Percentiles rank a stretch among this genome's conserved stretches.
Evolutionary conservation across 2,888 invertebrate genomes (phyloP).

Genomic region (Drosophila melanosoma): DNA sequence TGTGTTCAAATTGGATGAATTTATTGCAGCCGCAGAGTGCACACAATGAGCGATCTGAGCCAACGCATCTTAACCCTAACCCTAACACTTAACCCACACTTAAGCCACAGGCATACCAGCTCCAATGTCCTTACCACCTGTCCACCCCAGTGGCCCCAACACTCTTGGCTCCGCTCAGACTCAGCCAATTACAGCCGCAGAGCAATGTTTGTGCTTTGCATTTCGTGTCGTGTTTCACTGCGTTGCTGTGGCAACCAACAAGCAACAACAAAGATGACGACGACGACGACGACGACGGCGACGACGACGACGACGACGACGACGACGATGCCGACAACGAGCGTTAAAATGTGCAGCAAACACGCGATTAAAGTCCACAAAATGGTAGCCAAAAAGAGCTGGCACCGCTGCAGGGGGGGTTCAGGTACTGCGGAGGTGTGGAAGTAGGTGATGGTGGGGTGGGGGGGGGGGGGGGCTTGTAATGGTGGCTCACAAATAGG

Average conservation of each 20-base stretch:
- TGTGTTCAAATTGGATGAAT: constrained; percentile 5
- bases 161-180: constrained; percentile 5
- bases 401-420: neutral
- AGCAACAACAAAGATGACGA: constrained; percentile 8
- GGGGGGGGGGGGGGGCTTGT: neutral
- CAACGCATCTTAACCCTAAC: constrained; percentile 28
- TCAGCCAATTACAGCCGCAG: constrained; percentile 35
- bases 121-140: neutral
- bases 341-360: constrained; percentile 76
- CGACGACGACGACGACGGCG: constrained; percentile 7
- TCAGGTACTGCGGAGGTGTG: neutral
- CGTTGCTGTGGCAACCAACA: constrained; percentile 69
- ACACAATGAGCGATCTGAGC: constrained; percentile 29
- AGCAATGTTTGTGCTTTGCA: constrained; percentile 43
- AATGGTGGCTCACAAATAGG: constrained; percentile 55
- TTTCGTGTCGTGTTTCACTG: constrained; percentile 54
- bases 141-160: neutral
- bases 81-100: constrained; percentile 5
- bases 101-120: neutral
- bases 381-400: constrained; percentile 21
- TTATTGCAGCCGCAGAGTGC: constrained; percentile 33
- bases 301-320: neutral
- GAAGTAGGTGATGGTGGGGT: too few relatives aligned
- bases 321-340: constrained; percentile 46
- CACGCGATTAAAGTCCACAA: constrained; percentile 69